Evolutionary conservation across 2,888 invertebrate species (phyloP), one percentile per base, ranked within the genome.

Genomic region (Pinctada fucata): DNA sequence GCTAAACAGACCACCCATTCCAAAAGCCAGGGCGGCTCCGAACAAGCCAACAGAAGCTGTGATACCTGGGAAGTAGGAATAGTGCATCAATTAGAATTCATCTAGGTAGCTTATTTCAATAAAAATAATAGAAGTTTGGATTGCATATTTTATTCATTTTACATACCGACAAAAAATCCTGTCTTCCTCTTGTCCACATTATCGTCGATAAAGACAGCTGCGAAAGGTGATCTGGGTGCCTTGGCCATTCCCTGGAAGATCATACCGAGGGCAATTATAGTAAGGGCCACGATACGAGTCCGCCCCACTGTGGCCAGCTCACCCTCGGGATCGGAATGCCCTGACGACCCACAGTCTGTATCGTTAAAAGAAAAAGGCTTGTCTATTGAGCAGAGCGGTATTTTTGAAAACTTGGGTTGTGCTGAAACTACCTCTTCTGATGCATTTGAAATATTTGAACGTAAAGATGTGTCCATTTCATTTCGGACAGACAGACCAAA

Each of bases 1-100:
- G 68, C 83, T 84, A 76, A 85, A 85, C 3, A 84, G 50, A 3
- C 83, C 85, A 45, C 86, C 86, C 1, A 85, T 76, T 8, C 80
- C 82, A 58, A 79, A 86, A 16, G 85, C 84, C 6, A 86, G 63
- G 8, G 83, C 86, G 2, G 85, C 83, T n/a, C 86, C 86, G 70
- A 85, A 83, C 50, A 85, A 83, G 2, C 78, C 76, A n/a, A 80
- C n/a, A 45, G 82, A 72, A 2, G 76, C 77, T 2, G 83, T 79
- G 2, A 86, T 83, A 6, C 86, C 85, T 85, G 71, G n/a, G 8
- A 47, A 58, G 31, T 31, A 31, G 31, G 1, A 31, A 31, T 31
- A 1, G 31, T 31, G 31, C 1, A 31, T 31, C 31, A 31, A 31
- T 31, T 31, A 31, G 31, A 31, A 31, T 31, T 31, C 31, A 31